Base-by-base conservation (phyloP, 1,140 invertebrate genomes). In the Neotoxoptera formosana region DNA sequence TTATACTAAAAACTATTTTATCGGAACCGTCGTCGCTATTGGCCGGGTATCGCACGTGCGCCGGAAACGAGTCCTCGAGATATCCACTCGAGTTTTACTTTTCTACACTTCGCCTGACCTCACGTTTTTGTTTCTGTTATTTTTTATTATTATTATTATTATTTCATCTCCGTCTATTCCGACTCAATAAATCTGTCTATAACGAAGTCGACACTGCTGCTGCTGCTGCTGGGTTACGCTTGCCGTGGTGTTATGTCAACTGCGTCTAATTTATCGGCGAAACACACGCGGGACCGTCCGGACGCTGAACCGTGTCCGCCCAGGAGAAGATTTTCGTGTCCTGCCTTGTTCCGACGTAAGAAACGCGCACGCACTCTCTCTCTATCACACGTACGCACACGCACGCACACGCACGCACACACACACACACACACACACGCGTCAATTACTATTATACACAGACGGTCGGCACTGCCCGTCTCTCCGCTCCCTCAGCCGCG, bases 401-500 rank as follows among this genome's bases (percentile, higher is more conserved):
- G 7, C 11, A 51, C 25, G 51, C n/a, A 36, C 20, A 41, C 25
- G 4, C 41, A 0, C 36, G 1, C 36, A 9, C 36, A 8, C 83
- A 11, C 21, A 41, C 17, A 21, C 81, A 25, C 36, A 45, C 36
- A 84, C 81, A 36, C 21, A 86, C 3, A 30, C 45, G 25, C 56
- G 25, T 56, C 41, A 76, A 91, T 91, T 91, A 91, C n/a, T 47
- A 87, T 47, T 14, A 89, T 51, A 47, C 41, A 91, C 36, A 48
- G 56, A 2, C 90, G 67, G 8, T 21, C n/a, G 90, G 25, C 30
- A 36, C 60, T 36, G 91, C 25, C 76, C 67, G n/a, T 81, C 48
- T 53, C 47, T 88, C 51, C 51, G 14, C 34, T 89, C 23, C 36
- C 9, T 53, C 23, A 6, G n/a, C 48, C 47, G 21, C 6, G 67